Conservation (phyloP, 92 coral and sea anemone species). For the Porites evermanni region DNA sequence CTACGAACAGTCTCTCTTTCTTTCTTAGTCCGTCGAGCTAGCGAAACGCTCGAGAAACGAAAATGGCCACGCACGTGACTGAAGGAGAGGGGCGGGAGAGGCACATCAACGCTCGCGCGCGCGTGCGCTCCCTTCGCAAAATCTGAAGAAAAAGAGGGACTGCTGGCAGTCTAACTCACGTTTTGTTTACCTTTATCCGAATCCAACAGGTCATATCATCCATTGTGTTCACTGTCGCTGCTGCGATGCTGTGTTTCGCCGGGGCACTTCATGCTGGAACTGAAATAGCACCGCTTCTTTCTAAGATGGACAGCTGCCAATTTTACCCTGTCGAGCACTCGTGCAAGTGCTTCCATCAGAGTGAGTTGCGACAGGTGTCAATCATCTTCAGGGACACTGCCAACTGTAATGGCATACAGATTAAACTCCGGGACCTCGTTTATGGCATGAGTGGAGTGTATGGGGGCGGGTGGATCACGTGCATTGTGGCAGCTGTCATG, state of each 20-base stretch:
- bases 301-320: slow-evolving; percentile 84
- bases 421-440: slow-evolving; percentile 80
- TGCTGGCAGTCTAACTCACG: background rate
- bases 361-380: slow-evolving; percentile 84
- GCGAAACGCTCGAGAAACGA: too few species aligned
- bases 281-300: slow-evolving; percentile 77
- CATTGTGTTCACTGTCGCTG: slow-evolving; percentile 62
- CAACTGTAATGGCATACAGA: slow-evolving; percentile 82
- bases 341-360: slow-evolving; percentile 88
- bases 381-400: slow-evolving; percentile 87
- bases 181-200: background rate
- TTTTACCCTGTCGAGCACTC: slow-evolving; percentile 74
- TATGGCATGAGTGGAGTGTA: slow-evolving; percentile 97
- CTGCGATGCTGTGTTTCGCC: slow-evolving; percentile 78
- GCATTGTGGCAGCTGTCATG: slow-evolving; percentile 81
- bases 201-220: slow-evolving; percentile 62
- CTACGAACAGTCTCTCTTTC: too few species aligned
- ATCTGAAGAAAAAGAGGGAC: too few species aligned
- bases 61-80: too few species aligned
- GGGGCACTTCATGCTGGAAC: slow-evolving; percentile 80
- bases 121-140: too few species aligned
- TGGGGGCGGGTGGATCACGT: slow-evolving; percentile 75
- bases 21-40: too few species aligned
- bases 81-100: too few species aligned
- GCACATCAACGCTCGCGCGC: too few species aligned